Evolutionary conservation across 2,797 vertebrate genomes (phyloP).

Genomic region (Spatula versicolor): DNA sequence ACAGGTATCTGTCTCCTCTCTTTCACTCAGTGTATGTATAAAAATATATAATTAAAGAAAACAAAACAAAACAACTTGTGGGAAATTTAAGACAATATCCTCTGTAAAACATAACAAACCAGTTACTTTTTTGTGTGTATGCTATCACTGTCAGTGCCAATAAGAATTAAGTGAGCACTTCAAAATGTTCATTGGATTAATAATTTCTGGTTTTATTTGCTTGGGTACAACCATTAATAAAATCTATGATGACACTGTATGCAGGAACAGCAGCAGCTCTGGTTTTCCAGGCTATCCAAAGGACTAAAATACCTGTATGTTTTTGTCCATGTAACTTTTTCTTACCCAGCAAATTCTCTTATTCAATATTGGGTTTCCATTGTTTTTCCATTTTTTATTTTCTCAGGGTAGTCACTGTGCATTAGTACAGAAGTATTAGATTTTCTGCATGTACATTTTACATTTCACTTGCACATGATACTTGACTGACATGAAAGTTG

Average conservation of each 20-base stretch:
- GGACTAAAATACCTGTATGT: background rate
- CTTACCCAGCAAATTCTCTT: background rate
- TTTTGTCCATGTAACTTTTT: background rate
- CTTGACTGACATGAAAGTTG: background rate
- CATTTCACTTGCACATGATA: background rate
- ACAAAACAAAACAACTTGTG: background rate
- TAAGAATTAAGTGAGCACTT: background rate
- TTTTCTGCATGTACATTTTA: background rate
- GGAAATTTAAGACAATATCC: background rate
- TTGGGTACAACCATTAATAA: background rate
- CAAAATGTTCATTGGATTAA: background rate
- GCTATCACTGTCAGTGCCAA: background rate
- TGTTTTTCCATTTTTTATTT: background rate
- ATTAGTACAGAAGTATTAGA: background rate
- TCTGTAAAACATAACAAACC: background rate
- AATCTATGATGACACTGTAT: background rate
- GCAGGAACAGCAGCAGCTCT: background rate
- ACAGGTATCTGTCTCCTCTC: slow-evolving; percentile 80
- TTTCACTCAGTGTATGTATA: background rate
- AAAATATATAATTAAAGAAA: background rate
- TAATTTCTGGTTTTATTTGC: background rate
- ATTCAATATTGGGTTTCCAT: background rate
- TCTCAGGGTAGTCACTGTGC: background rate
- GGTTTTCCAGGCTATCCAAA: background rate
- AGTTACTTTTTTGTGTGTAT: background rate